These are phyloP conservation scores for Agriotes lineatus DNA, from an alignment of 2,888 invertebrate species.

Conservation along the genomic window DNA sequence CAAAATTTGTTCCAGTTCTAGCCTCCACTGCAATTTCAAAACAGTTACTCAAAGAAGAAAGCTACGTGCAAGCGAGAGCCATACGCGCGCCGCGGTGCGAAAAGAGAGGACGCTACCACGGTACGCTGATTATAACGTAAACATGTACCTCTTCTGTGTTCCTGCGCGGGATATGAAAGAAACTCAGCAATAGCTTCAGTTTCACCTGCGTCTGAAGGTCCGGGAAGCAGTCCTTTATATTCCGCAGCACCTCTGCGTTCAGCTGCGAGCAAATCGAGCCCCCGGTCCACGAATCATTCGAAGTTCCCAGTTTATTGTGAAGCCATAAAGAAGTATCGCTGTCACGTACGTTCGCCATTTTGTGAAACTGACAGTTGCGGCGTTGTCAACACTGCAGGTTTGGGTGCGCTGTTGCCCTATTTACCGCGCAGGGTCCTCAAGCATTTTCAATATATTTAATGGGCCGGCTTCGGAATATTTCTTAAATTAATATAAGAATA, in stretches of 20 bases:
- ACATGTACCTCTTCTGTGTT: constrained; percentile 93
- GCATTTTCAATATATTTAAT: too few relatives aligned
- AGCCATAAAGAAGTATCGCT: constrained; percentile 99
- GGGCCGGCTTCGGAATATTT: too few relatives aligned
- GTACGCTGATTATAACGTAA: constrained; percentile 28
- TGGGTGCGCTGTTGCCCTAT: too few relatives aligned
- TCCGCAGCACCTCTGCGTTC: constrained; percentile 92
- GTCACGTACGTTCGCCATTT: constrained; percentile 95
- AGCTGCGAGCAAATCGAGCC: constrained; percentile 98
- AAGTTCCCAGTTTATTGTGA: constrained; percentile 98
- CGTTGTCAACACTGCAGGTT: background rate
- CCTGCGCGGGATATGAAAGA: constrained; percentile 97
- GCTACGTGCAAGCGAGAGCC: background rate
- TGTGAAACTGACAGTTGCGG: constrained; percentile 55
- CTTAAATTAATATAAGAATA: too few relatives aligned
- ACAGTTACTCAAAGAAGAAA: background rate
- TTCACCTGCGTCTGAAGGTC: constrained; percentile 98
- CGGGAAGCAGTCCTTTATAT: constrained; percentile 97
- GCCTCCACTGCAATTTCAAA: constrained; percentile 82
- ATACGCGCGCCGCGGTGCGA: background rate
- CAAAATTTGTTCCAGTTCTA: constrained; percentile 93
- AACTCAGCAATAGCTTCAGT: constrained; percentile 94
- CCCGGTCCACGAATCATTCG: constrained; percentile 98
- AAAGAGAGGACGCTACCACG: constrained; percentile 6
- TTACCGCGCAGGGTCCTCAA: too few relatives aligned